Evolutionary conservation across 2,797 vertebrate species (phyloP).

Genomic region (Paratrypauchen microcephalus): DNA sequence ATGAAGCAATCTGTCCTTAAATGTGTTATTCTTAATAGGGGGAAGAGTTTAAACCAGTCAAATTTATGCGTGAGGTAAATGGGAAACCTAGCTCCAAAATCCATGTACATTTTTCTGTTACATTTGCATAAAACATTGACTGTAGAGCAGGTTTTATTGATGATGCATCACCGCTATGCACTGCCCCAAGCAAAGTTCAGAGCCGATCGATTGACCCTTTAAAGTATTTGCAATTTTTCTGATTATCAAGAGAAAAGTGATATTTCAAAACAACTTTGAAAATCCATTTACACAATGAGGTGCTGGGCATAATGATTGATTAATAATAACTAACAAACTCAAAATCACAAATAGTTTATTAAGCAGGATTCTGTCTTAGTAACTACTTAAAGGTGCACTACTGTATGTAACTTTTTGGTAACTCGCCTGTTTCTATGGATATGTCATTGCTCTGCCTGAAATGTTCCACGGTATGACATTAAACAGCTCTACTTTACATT

Average conservation of each 20-base stretch:
- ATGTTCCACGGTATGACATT: too few relatives aligned
- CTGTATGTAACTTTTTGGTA: too few relatives aligned
- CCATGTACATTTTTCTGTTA: neutral
- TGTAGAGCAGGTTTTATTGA: neutral
- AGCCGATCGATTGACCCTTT: neutral
- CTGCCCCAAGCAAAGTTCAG: neutral
- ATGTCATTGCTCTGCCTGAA: too few relatives aligned
- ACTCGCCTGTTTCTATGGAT: too few relatives aligned
- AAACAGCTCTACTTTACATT: too few relatives aligned
- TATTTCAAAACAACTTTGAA: slow-evolving; percentile 5
- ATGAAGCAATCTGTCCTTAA: slow-evolving; percentile 9
- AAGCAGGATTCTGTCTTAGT: too few relatives aligned
- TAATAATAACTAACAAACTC: too few relatives aligned
- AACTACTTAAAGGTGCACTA: too few relatives aligned
- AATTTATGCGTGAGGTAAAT: neutral
- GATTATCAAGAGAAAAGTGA: slow-evolving; percentile 11
- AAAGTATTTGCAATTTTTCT: neutral
- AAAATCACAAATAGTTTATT: too few relatives aligned
- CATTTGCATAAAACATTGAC: slow-evolving; percentile 1
- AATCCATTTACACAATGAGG: slow-evolving; percentile 12
- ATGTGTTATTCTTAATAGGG: neutral
- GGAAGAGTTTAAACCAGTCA: neutral
- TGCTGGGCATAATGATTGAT: slow-evolving; percentile 14
- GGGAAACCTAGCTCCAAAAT: neutral
- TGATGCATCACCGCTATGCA: neutral